These are phyloP conservation scores for Euclidia mi DNA, from an alignment of 2,888 invertebrate genomes.

Conservation along the genomic window DNA sequence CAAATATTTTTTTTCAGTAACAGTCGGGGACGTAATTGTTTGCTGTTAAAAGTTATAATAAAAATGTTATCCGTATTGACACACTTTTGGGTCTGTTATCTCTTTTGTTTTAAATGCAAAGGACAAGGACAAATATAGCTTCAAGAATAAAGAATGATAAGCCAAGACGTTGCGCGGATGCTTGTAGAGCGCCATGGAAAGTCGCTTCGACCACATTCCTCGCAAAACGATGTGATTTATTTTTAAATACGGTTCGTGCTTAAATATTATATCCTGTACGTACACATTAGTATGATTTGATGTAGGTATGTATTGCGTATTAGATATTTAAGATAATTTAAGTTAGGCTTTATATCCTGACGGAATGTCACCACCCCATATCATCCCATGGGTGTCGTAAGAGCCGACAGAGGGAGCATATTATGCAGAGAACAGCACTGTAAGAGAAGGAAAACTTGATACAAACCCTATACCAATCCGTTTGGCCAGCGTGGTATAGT, in stretches of 20 bases:
- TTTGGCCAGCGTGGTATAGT: too few species aligned
- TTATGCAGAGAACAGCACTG: too few species aligned
- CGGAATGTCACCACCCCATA: too few species aligned
- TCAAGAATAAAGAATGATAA: slow-evolving; percentile 24
- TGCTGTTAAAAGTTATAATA: slow-evolving; percentile 13
- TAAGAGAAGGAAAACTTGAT: too few species aligned
- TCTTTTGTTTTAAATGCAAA: slow-evolving; percentile 14
- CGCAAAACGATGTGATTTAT: slow-evolving; percentile 64
- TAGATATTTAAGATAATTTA: too few species aligned
- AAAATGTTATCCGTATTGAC: slow-evolving; percentile 7
- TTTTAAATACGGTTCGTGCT: slow-evolving; percentile 17
- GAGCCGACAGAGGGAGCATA: too few species aligned
- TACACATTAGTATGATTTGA: slow-evolving; percentile 1
- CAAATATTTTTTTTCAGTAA: slow-evolving; percentile 38
- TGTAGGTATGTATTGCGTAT: not conserved
- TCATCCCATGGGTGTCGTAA: too few species aligned
- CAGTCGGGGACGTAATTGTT: not conserved
- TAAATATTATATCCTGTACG: not conserved
- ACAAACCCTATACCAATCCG: too few species aligned
- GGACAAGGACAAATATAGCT: slow-evolving; percentile 13
- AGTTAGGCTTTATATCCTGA: too few species aligned
- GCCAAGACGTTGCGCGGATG: slow-evolving; percentile 23
- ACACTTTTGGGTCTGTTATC: slow-evolving; percentile 16
- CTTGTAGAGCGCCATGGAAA: slow-evolving; percentile 61
- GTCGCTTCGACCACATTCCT: slow-evolving; percentile 70